phyloP scores from a whole-genome alignment of 1,140 invertebrate genomes.

The Drosophila seguyi region DNA sequence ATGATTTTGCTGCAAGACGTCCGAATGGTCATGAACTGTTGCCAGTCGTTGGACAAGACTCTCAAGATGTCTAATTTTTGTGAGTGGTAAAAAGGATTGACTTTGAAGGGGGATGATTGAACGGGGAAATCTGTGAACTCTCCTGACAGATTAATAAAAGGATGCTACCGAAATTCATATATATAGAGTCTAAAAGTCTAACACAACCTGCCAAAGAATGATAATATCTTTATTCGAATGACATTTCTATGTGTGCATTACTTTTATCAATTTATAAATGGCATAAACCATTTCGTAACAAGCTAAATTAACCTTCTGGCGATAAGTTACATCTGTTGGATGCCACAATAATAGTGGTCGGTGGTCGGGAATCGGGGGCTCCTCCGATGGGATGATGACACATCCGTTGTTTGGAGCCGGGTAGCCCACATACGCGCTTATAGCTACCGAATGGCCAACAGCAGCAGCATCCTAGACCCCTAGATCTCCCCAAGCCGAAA shows the following conservation, averaged over 20 bases:
- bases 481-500: constrained; percentile 21
- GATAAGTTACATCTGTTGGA: constrained; percentile 18
- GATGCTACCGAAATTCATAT: background rate
- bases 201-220: background rate
- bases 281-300: constrained; percentile 10
- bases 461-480: constrained; percentile 17
- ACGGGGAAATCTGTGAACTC: background rate
- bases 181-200: background rate
- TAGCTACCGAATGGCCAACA: constrained; percentile 38
- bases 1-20: constrained; percentile 19
- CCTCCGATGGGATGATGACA: constrained; percentile 10
- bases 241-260: background rate
- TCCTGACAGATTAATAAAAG: background rate
- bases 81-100: constrained; percentile 13
- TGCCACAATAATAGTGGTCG: constrained; percentile 3
- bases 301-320: constrained; percentile 5
- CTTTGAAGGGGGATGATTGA: background rate
- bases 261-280: constrained; percentile 7
- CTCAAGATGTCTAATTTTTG: constrained; percentile 7
- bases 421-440: constrained; percentile 32
- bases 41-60: constrained; percentile 8
- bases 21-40: constrained; percentile 29
- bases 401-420: background rate
- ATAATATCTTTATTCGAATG: no score
- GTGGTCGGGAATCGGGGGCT: background rate